A percentile compares a stretch with the other conserved stretches of the same genome.
Evolutionary conservation across 2,113 vertebrate species (phyloP).

Genomic region (Catharus minimus): DNA sequence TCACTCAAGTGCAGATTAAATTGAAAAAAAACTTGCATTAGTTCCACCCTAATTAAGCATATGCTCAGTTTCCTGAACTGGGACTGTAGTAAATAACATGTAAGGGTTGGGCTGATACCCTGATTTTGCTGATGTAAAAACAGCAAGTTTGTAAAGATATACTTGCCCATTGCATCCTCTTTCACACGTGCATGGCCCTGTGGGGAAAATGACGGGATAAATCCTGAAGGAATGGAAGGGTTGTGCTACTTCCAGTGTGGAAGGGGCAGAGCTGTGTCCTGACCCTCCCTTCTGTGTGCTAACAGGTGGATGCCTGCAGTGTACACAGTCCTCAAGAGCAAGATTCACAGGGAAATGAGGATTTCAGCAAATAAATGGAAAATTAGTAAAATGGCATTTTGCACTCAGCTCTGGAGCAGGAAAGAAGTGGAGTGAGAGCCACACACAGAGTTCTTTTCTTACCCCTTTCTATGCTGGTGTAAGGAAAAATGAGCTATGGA

Average conservation of each 20-base stretch:
- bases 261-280: not conserved
- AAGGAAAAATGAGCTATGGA: not conserved
- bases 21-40: not conserved
- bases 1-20: not conserved
- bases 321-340: not conserved
- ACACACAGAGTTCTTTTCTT: not conserved
- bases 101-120: not conserved
- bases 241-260: not conserved
- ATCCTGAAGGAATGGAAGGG: not conserved
- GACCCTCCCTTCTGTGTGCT: not conserved
- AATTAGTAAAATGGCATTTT: not conserved
- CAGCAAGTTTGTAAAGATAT: not conserved
- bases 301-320: not conserved
- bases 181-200: accelerated
- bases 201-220: not conserved
- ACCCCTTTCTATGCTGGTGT: not conserved
- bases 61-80: not conserved
- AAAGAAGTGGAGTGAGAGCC: accelerated
- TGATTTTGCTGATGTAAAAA: not conserved
- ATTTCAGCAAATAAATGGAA: not conserved
- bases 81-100: not conserved
- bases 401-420: not conserved
- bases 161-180: not conserved
- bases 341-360: not conserved
- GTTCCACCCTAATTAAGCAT: not conserved